These are phyloP conservation scores for Fulica atra DNA, from an alignment of 2,113 vertebrate species.

Conservation along the genomic window DNA sequence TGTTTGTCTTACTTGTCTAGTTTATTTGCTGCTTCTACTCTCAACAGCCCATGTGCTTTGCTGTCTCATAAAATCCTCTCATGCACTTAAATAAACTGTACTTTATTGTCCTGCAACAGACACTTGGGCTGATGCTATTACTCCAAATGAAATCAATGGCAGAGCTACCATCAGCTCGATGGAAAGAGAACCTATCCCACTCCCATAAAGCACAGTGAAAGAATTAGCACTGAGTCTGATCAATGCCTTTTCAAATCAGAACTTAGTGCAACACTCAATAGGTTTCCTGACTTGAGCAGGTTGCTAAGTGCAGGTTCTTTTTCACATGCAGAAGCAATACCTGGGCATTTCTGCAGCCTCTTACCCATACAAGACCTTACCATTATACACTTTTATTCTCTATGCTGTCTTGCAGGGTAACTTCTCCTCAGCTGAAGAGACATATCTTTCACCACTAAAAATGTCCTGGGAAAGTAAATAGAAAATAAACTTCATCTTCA, in stretches of 20 bases:
- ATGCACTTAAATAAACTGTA: conserved; percentile 58
- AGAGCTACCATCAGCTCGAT: conserved; percentile 3
- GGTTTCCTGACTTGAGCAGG: conserved; percentile 8
- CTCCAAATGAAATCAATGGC: conserved; percentile 54
- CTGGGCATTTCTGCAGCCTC: background rate
- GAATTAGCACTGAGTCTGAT: conserved; percentile 57
- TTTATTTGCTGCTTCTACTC: conserved; percentile 3
- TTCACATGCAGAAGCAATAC: background rate
- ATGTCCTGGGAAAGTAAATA: background rate
- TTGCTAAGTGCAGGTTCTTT: conserved; percentile 12
- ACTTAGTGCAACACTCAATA: conserved; percentile 15
- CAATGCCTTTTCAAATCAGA: conserved; percentile 53
- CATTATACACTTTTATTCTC: background rate
- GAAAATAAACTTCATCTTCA: background rate
- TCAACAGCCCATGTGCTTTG: background rate
- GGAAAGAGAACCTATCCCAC: background rate
- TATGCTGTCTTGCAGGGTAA: background rate
- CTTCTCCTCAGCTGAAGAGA: background rate
- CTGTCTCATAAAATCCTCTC: conserved; percentile 47
- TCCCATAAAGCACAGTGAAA: conserved; percentile 18
- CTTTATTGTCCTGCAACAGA: conserved; percentile 59
- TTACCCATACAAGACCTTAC: background rate
- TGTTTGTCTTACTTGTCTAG: conserved; percentile 1
- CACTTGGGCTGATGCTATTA: conserved; percentile 52
- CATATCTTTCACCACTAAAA: background rate